phyloP scores from a whole-genome alignment of 1,140 invertebrate species.

The Mactra quadrangularis region DNA sequence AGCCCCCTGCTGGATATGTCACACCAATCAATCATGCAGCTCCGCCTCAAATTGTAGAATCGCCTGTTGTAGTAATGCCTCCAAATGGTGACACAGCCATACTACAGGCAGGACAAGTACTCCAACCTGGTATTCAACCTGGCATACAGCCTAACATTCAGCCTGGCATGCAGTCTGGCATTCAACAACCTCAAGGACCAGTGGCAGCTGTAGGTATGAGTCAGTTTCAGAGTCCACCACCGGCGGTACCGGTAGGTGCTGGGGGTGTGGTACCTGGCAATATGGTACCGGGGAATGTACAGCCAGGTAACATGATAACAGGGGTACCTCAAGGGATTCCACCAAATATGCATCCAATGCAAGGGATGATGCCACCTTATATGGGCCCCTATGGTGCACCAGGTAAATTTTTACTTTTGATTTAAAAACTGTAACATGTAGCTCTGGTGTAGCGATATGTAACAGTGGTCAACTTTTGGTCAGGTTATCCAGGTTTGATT shows the following conservation, averaged over 20 bases:
- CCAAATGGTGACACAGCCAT: conserved; percentile 51
- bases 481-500: too few relatives aligned
- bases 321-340: background rate
- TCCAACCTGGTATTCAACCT: background rate
- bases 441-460: background rate
- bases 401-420: conserved; percentile 1
- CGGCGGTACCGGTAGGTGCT: too few relatives aligned
- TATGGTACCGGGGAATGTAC: background rate
- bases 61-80: background rate
- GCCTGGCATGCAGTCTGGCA: background rate
- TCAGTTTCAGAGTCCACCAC: too few relatives aligned
- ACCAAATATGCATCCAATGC: conserved; percentile 1
- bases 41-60: background rate
- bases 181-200: background rate
- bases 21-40: conserved; percentile 15
- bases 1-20: background rate
- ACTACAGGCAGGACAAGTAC: conserved; percentile 26
- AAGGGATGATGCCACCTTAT: conserved; percentile 40
- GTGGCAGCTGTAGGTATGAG: too few relatives aligned
- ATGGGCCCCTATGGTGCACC: conserved; percentile 43
- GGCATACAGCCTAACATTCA: conserved; percentile 25
- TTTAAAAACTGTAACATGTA: background rate
- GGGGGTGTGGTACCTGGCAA: background rate
- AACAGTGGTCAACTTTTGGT: too few relatives aligned
- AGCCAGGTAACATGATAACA: too few relatives aligned